Evolutionary conservation across 2,888 invertebrate species (phyloP).

Genomic region (Nemapogon koenigi): DNA sequence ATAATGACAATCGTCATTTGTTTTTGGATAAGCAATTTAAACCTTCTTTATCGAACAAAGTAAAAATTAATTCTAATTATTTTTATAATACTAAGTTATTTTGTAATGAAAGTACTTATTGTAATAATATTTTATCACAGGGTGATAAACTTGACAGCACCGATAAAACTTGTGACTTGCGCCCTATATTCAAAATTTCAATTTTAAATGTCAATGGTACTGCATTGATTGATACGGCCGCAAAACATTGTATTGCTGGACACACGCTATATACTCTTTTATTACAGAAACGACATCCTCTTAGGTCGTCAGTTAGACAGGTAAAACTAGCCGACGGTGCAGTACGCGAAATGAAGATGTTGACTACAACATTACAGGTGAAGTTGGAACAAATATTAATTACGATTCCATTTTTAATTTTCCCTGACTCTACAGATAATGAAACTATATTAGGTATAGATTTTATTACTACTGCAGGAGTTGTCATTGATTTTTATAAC

Average conservation of each 20-base stretch:
- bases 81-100: conserved; percentile 9
- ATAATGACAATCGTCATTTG: neutral
- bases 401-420: conserved; percentile 7
- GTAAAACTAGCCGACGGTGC: conserved; percentile 10
- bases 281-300: conserved; percentile 1
- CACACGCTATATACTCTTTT: conserved; percentile 10
- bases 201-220: conserved; percentile 8
- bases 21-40: neutral
- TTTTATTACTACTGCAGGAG: conserved; percentile 14
- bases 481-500: conserved; percentile 11
- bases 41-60: neutral
- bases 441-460: conserved; percentile 16
- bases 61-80: conserved; percentile 4
- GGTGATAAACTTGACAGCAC: conserved; percentile 8
- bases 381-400: neutral
- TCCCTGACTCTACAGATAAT: conserved; percentile 5
- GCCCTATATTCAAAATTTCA: neutral
- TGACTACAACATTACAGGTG: neutral
- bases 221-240: conserved; percentile 11
- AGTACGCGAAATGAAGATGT: neutral
- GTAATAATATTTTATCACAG: conserved; percentile 5
- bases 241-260: conserved; percentile 13
- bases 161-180: neutral
- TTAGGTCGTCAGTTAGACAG: neutral
- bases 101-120: conserved; percentile 1